Base-by-base conservation (phyloP, 1,140 invertebrate species). In the Neodiprion fabricii region DNA sequence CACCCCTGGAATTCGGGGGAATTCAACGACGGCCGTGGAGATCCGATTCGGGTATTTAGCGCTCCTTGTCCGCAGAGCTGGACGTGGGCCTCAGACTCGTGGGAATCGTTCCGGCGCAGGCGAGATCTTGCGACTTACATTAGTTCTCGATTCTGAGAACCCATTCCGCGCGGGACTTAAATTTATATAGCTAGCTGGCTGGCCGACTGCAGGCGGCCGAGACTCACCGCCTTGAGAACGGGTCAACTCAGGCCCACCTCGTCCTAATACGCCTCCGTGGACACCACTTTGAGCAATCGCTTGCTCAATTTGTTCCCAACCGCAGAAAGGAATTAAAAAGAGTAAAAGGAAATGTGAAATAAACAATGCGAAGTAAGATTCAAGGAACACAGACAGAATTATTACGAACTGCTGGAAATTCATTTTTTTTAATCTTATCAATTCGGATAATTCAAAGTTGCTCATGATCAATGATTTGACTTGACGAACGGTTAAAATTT, bases 101-200 rank as follows among this genome's bases (percentile, higher is more conserved):
- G 53, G 53, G 53, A 61, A 61, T 61, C 53, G 5, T 9, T 14
- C 53, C 53, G 53, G n/a, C 11, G 11, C 53, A 61, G 53, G n/a
- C 11, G n/a, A 12, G 53, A 61, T 61, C 53, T 61, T 61, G 53
- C 53, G 53, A 61, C 53, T 61, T 61, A 61, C 53, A 61, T 61
- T 61, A 61, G 53, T 61, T 61, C 53, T 61, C 53, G 53, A 61
- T 61, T 61, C 53, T 17, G 53, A 61, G 53, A 61, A 61, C 53
- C 53, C 53, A 61, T 61, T 61, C 53, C 53, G 53, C 53, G 53
- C 53, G 53, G 9, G 53, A 61, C 53, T 61, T 61, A 61, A 61
- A 61, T 61, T 61, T 61, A 61, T 61, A 61, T 61, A 40, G 53
- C n/a, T 61, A 61, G 53, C 53, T 40, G 28, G 28, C 28, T 40